Evolutionary conservation across 2,113 vertebrate species (phyloP), one percentile per base, ranked within the genome.

Genomic region (Prochilodus magdalenae): DNA sequence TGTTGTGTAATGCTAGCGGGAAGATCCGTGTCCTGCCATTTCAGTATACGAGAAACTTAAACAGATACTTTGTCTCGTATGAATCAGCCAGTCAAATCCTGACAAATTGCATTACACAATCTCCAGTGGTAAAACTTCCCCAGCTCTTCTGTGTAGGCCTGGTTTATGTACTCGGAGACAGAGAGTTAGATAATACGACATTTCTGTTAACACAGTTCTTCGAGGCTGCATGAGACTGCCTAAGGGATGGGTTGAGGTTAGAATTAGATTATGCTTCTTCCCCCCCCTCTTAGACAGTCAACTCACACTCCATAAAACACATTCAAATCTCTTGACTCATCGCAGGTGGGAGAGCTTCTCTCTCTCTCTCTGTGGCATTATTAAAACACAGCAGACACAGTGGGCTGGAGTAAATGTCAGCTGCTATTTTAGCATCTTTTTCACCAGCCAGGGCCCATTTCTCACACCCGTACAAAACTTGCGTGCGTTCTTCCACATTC

Each of bases 371-470:
- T n/a, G 65, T 73, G 66, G 80, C 76, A 77, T 87, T 86, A 84
- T 84, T 87, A 76, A 79, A 82, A 85, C 62, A 79, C 73, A 12
- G 72, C 33, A 57, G 80, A 69, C 63, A 30, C 59, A n/a, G 63
- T 33, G 62, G 76, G 75, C 75, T 66, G 49, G 76, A 73, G 79
- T 79, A 84, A 87, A 87, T 84, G 86, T 84, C 86, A 87, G 75
- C n/a, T 63, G 75, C 81, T 84, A 82, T 86, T 84, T 72, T 81
- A 82, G 66, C 72, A 59, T 74, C 53, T 67, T 81, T 79, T 67
- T 73, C 66, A 63, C 47, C 79, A 82, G 72, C 55, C 57, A 66
- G 77, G 73, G 40, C 65, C 71, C 82, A 84, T 84, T 86, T 82
- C 75, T 66, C 59, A 86, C 72, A 81, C 81, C 69, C 69, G 67